Percentiles rank a stretch among this genome's conserved stretches.
Evolutionary conservation across 2,888 invertebrate species (phyloP).

Genomic region (Alsophila aescularia): DNA sequence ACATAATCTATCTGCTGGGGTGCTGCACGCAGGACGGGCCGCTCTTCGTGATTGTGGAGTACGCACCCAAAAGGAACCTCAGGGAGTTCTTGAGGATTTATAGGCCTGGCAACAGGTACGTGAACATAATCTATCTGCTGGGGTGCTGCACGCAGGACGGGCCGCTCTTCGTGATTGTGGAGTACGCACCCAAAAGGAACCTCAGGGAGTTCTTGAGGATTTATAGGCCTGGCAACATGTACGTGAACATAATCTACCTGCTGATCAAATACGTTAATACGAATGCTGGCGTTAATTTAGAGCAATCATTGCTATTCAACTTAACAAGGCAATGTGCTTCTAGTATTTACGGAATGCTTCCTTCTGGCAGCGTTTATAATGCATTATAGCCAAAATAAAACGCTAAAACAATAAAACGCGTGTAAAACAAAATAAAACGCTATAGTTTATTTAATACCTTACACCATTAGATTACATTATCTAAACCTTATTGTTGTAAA

Average conservation of each 20-base stretch:
- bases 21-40: conserved; percentile 98
- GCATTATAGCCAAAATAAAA: too few species aligned
- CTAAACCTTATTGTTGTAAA: too few species aligned
- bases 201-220: conserved; percentile 96
- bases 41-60: conserved; percentile 94
- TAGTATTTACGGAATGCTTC: too few species aligned
- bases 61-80: conserved; percentile 96
- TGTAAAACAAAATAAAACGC: too few species aligned
- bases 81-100: conserved; percentile 96
- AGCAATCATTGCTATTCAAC: too few species aligned
- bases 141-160: conserved; percentile 98
- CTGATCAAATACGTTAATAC: too few species aligned
- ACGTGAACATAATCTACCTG: conserved; percentile 1
- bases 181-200: conserved; percentile 96
- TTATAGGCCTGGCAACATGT: conserved; percentile 88
- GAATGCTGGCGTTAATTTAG: too few species aligned
- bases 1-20: conserved; percentile 90
- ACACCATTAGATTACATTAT: too few species aligned
- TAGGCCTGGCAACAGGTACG: conserved; percentile 86
- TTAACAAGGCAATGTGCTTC: too few species aligned
- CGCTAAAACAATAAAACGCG: too few species aligned
- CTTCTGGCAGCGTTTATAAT: too few species aligned
- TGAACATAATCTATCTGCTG: conserved; percentile 87
- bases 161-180: conserved; percentile 94
- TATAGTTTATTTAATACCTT: too few species aligned